Percentiles rank a stretch among this genome's conserved stretches.
phyloP scores from a whole-genome alignment of 1,140 invertebrate species.

The Drosophila arizonae region DNA sequence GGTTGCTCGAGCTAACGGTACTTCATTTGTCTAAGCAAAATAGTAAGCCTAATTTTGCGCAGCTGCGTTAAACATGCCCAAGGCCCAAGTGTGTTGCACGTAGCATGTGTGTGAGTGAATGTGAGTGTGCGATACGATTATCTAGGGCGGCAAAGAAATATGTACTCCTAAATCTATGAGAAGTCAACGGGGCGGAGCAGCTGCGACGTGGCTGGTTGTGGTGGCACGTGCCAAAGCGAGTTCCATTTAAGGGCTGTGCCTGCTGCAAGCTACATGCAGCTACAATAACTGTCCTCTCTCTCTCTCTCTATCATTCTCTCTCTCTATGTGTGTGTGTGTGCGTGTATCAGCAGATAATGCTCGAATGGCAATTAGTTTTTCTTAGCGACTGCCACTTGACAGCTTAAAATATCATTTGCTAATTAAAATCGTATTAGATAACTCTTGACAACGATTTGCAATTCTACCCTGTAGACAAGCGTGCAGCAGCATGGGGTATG shows the following conservation, averaged over 20 bases:
- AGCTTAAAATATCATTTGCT: constrained; percentile 55
- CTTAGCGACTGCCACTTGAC: constrained; percentile 35
- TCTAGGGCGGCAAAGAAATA: constrained; percentile 58
- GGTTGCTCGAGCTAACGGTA: constrained; percentile 9
- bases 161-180: constrained; percentile 77
- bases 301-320: too few species aligned
- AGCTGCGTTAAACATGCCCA: constrained; percentile 62
- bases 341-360: constrained; percentile 19
- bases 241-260: constrained; percentile 22
- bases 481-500: background rate
- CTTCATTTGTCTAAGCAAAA: constrained; percentile 67
- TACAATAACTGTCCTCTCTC: background rate
- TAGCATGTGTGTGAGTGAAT: constrained; percentile 24
- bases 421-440: constrained; percentile 71
- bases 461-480: constrained; percentile 7
- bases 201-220: constrained; percentile 50
- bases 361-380: constrained; percentile 44
- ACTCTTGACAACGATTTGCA: constrained; percentile 36
- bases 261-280: background rate
- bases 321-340: background rate
- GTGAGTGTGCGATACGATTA: constrained; percentile 36
- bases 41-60: constrained; percentile 71
- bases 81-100: constrained; percentile 56
- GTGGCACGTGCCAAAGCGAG: constrained; percentile 49
- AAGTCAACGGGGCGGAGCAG: constrained; percentile 59